Evolutionary conservation across 1,140 invertebrate species (phyloP).

Genomic region (Ceratosolen fusciceps): DNA sequence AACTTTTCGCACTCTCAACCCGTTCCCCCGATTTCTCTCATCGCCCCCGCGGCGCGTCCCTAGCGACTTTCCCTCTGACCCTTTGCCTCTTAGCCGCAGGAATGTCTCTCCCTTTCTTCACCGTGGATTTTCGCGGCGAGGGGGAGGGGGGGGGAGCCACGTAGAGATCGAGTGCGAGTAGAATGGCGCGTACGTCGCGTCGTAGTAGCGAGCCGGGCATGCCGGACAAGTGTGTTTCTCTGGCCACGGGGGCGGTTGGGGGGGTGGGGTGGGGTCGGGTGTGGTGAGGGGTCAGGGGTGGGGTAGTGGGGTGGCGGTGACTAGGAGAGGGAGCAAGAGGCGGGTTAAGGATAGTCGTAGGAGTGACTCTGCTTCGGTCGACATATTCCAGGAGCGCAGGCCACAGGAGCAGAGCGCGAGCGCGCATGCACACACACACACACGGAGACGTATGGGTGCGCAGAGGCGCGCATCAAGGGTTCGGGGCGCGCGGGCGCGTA

Average conservation of each 20-base stretch:
- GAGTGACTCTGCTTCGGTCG: slow-evolving; percentile 63
- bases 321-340: slow-evolving; percentile 54
- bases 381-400: slow-evolving; percentile 46
- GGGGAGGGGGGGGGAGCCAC: neutral
- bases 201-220: no score
- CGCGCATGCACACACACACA: slow-evolving; percentile 54
- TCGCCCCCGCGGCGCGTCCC: slow-evolving; percentile 27
- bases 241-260: neutral
- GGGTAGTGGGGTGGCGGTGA: neutral
- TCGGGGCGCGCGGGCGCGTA: slow-evolving; percentile 37
- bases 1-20: slow-evolving; percentile 48
- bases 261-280: neutral
- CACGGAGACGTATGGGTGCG: slow-evolving; percentile 50
- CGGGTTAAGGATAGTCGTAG: slow-evolving; percentile 66
- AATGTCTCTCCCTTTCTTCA: slow-evolving; percentile 39
- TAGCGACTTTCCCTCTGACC: slow-evolving; percentile 43
- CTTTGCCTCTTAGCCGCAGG: slow-evolving; percentile 44
- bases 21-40: slow-evolving; percentile 44
- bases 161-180: neutral
- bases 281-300: neutral
- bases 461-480: neutral
- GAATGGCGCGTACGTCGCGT: no score
- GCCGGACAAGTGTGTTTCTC: no score
- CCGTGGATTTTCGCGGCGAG: neutral
- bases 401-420: slow-evolving; percentile 51